A percentile compares a stretch with the other conserved stretches of the same genome.
Evolutionary conservation across 2,888 invertebrate genomes (phyloP).

Genomic region (Chrysotoxum bicinctum): DNA sequence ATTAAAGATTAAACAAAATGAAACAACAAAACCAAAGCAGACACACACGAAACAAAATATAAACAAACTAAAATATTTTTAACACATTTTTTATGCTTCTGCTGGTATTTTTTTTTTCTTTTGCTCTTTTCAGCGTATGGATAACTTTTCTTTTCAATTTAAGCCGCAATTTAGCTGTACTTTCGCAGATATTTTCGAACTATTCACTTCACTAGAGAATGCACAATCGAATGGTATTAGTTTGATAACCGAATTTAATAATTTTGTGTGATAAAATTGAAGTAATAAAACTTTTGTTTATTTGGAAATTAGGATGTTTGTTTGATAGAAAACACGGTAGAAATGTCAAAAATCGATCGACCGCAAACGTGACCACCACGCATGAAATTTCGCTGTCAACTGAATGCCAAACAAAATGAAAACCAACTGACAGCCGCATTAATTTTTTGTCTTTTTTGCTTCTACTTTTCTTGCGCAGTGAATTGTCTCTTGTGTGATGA

Average conservation of each 20-base stretch:
- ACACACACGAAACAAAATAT: not conserved
- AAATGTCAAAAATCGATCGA: conserved; percentile 72
- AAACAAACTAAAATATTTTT: conserved; percentile 21
- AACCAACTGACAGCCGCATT: conserved; percentile 69
- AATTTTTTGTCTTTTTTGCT: not conserved
- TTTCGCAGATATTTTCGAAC: conserved; percentile 23
- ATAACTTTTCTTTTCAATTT: conserved; percentile 20
- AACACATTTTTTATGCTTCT: conserved; percentile 42
- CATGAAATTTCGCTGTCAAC: conserved; percentile 75
- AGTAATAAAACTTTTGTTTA: conserved; percentile 36
- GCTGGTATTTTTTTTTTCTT: not conserved
- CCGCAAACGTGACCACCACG: conserved; percentile 73
- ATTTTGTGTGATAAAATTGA: conserved; percentile 64
- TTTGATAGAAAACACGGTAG: conserved; percentile 41
- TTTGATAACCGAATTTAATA: not conserved
- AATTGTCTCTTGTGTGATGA: not conserved
- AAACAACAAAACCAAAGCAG: not conserved
- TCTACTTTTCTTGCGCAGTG: conserved; percentile 11
- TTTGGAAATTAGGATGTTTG: conserved; percentile 16
- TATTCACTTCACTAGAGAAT: conserved; percentile 48
- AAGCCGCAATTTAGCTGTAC: conserved; percentile 8
- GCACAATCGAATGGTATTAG: conserved; percentile 12
- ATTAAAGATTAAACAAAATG: not conserved
- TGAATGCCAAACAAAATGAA: conserved; percentile 74
- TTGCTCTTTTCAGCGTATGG: not conserved